Base-by-base conservation (phyloP, 92 coral and sea anemone genomes). In the Epizoanthus stellaris region DNA sequence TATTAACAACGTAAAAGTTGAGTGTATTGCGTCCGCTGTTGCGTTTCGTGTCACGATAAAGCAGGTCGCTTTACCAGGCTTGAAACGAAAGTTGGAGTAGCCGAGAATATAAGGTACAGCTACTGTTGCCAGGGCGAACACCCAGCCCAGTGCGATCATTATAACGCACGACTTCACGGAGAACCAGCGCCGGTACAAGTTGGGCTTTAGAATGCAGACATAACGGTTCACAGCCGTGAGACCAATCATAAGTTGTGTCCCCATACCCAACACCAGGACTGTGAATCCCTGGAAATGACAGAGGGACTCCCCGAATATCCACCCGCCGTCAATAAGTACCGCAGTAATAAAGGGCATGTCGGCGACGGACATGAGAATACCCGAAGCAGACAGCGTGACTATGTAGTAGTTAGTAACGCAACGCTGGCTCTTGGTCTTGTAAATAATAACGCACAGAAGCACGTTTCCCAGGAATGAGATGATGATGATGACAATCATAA, bases 261-360 rank as follows among this genome's bases (percentile, higher is more conserved):
- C 83, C 8, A 79, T 79, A 5, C 21, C 72, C 9, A 79, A 45
- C 19, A 63, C 40, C 54, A 79, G 25, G 11, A 64, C 83, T 40
- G 83, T 79, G 53, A 79, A 79, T 1, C 83, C 83, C 72, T 79
- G 83, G 13, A 79, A 79, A 53, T 79, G 42, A 6, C 83, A 79
- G 8, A 79, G 43, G 59, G 53, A 23, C 83, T 79, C 83, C 61
- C 73, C 73, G 4, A 61, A 79, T 63, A 5, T 45, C 83, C 83
- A 79, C 7, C 61, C 73, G 20, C 83, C 83, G 10, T 43, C 65
- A 40, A 43, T 39, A 12, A 79, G 72, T n/a, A 79, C 73, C 30
- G 62, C 70, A 21, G 65, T 14, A 11, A 79, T 23, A 5, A 79
- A 79, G 9, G 83, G 83, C 83, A 79, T 79, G 83, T 62, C 83